These are phyloP conservation scores for Brienomyrus longianalis DNA, from an alignment of 2,113 vertebrate genomes.

Conservation along the genomic window DNA sequence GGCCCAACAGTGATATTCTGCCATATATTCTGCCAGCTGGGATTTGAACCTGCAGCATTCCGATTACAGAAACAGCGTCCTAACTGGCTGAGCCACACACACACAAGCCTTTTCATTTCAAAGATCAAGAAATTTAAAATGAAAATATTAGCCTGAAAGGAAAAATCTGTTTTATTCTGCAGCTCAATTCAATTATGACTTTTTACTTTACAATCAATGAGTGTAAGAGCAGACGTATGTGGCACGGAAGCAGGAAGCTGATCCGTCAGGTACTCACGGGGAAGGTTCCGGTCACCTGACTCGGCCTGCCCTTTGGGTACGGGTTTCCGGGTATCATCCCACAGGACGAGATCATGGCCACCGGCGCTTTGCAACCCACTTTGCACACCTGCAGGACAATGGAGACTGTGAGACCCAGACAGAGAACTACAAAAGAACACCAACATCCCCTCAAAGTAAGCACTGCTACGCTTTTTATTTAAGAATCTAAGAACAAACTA, in stretches of 20 bases:
- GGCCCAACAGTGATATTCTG: background rate
- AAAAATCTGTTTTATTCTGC: background rate
- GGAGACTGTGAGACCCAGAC: background rate
- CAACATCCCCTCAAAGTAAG: background rate
- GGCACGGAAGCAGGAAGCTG: background rate
- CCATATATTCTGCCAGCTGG: too few species aligned
- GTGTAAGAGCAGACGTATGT: background rate
- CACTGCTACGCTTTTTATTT: background rate
- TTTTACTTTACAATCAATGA: background rate
- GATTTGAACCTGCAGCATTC: background rate
- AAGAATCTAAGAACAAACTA: background rate
- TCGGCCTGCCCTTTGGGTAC: conserved; percentile 94
- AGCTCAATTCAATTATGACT: background rate
- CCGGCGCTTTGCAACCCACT: conserved; percentile 91
- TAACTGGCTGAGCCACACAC: background rate
- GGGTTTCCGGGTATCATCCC: conserved; percentile 96
- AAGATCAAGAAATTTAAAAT: background rate
- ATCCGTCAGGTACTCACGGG: conserved; percentile 66
- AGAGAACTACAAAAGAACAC: background rate
- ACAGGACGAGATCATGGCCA: conserved; percentile 96
- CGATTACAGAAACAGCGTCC: background rate
- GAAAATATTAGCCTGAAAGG: background rate
- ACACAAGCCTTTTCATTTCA: background rate
- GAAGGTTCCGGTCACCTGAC: conserved; percentile 84
- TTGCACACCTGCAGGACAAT: conserved; percentile 75